phyloP scores from a whole-genome alignment of 2,797 vertebrate genomes.

The Pelochelys cantorii region DNA sequence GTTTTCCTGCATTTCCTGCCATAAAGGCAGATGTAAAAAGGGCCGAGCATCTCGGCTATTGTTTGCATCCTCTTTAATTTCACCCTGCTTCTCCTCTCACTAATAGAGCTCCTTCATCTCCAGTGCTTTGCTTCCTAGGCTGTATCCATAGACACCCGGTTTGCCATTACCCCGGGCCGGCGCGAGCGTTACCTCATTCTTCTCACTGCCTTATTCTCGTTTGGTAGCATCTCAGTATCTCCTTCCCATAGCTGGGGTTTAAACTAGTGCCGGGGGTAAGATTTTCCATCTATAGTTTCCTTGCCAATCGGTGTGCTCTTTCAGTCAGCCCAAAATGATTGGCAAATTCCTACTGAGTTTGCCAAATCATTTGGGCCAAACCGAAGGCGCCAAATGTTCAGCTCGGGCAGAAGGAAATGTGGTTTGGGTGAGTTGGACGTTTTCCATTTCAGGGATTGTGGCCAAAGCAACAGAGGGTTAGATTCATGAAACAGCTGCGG shows the following conservation, averaged over 20 bases:
- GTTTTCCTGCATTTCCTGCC: neutral
- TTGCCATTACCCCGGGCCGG: neutral
- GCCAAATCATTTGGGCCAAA: no score
- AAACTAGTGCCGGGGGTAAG: neutral
- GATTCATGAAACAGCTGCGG: neutral
- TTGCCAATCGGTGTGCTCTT: no score
- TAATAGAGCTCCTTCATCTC: neutral
- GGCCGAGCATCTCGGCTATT: neutral
- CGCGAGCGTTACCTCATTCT: neutral
- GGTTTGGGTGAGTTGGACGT: no score
- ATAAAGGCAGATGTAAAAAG: neutral
- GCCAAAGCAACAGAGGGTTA: neutral
- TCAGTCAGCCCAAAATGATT: no score
- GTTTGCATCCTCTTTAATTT: neutral
- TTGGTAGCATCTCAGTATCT: neutral
- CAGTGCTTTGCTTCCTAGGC: neutral
- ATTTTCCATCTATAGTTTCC: no score
- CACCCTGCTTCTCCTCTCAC: neutral
- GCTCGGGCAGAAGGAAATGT: no score
- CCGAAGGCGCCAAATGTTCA: no score
- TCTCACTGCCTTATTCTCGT: neutral
- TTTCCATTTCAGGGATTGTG: neutral
- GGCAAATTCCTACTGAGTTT: no score
- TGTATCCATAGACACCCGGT: neutral
- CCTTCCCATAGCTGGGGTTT: neutral